phyloP scores from a whole-genome alignment of 2,797 vertebrate species.

The Allobates femoralis region DNA sequence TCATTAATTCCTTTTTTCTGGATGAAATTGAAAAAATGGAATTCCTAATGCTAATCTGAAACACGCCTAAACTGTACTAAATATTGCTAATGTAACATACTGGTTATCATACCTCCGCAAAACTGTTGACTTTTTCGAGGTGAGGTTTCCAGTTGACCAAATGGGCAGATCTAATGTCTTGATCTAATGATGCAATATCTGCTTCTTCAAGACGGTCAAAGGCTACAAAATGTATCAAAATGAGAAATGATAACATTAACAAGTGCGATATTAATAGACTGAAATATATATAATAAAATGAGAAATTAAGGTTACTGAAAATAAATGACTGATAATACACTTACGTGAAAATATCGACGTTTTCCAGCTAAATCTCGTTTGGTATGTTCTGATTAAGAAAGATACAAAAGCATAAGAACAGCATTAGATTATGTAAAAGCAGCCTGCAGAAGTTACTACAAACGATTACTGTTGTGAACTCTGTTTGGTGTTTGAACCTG shows the following conservation, averaged over 20 bases:
- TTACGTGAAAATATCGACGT: conserved; percentile 48
- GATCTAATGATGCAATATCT: background rate
- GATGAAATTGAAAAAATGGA: too few relatives aligned
- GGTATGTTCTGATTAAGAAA: too few relatives aligned
- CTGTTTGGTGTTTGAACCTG: too few relatives aligned
- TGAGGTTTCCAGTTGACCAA: conserved; percentile 30
- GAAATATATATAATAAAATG: background rate
- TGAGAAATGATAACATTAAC: background rate
- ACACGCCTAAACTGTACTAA: background rate
- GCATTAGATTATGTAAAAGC: too few relatives aligned
- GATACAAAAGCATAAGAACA: too few relatives aligned
- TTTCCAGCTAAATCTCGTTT: too few relatives aligned
- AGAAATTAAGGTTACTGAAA: background rate
- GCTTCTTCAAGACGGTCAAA: conserved; percentile 30
- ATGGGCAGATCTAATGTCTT: background rate
- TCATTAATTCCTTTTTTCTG: too few relatives aligned
- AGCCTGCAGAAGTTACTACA: too few relatives aligned
- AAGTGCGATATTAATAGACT: background rate
- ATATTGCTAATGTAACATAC: background rate
- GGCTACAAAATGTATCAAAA: background rate
- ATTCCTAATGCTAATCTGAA: too few relatives aligned
- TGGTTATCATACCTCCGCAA: conserved; percentile 20
- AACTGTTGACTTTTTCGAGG: conserved; percentile 38
- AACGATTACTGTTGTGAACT: too few relatives aligned
- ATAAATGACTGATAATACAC: background rate